A percentile compares a stretch with the other conserved stretches of the same genome.
These are phyloP conservation scores for Eucera pruinosa DNA, from an alignment of 2,888 invertebrate genomes.

Conservation along the genomic window DNA sequence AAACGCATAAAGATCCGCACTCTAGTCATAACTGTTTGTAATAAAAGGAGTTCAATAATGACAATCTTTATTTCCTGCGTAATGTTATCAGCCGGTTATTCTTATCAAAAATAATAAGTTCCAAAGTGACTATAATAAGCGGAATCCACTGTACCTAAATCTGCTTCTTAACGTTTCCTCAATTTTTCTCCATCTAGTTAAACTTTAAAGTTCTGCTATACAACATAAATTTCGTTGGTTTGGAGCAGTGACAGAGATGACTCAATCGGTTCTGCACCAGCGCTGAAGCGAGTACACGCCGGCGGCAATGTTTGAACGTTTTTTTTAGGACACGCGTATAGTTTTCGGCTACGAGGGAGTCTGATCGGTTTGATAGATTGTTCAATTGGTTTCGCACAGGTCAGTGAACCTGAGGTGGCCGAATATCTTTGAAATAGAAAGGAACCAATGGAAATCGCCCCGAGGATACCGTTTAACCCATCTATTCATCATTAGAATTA, in stretches of 20 bases:
- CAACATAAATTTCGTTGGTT: slow-evolving; percentile 1
- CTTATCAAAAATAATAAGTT: too few species aligned
- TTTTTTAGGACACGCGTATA: slow-evolving; percentile 23
- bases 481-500: background rate
- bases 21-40: too few species aligned
- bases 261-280: background rate
- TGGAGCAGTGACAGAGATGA: background rate
- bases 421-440: slow-evolving; percentile 22
- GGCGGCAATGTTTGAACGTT: slow-evolving; percentile 4
- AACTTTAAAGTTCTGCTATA: too few species aligned
- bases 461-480: slow-evolving; percentile 25
- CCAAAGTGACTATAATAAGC: too few species aligned
- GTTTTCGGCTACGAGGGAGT: background rate
- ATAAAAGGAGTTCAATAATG: too few species aligned
- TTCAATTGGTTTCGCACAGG: slow-evolving; percentile 45
- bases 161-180: too few species aligned
- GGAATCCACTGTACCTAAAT: too few species aligned
- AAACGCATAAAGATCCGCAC: too few species aligned
- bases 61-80: too few species aligned
- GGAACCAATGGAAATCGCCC: slow-evolving; percentile 17
- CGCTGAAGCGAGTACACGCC: background rate
- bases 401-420: slow-evolving; percentile 23
- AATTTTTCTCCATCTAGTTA: too few species aligned
- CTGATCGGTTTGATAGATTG: slow-evolving; percentile 27
- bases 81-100: too few species aligned